Evolutionary conservation across 2,888 invertebrate species (phyloP).

Genomic region (Metopia argyrocephala): DNA sequence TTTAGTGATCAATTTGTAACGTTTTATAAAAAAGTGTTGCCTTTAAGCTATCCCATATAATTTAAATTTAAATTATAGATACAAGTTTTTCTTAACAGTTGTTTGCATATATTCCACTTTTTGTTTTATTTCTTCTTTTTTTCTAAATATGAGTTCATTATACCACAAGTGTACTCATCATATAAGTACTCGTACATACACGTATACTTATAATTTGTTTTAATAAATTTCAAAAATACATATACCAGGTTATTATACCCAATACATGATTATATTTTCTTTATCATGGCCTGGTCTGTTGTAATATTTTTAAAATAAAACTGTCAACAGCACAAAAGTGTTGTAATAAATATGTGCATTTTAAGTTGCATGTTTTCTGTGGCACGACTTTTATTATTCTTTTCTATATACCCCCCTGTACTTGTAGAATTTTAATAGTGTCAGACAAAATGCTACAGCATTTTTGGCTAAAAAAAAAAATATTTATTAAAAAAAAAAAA

Average conservation of each 20-base stretch:
- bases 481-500: neutral
- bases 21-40: no score
- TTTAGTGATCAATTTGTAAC: no score
- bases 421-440: neutral
- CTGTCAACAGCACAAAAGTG: slow-evolving; percentile 46
- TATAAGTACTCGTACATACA: no score
- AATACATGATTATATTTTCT: slow-evolving; percentile 12
- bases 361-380: neutral
- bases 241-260: slow-evolving; percentile 24
- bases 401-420: neutral
- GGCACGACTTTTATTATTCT: neutral
- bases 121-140: no score
- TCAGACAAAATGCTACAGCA: neutral
- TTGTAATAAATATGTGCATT: slow-evolving; percentile 21
- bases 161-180: no score
- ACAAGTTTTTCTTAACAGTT: no score
- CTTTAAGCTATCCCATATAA: no score
- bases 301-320: slow-evolving; percentile 40
- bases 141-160: no score
- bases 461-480: neutral
- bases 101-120: no score
- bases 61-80: no score
- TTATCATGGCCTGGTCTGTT: slow-evolving; percentile 9
- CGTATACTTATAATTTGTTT: neutral
- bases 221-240: neutral